Conservation (phyloP, 2,888 invertebrate species). For the Limnephilus auricula region DNA sequence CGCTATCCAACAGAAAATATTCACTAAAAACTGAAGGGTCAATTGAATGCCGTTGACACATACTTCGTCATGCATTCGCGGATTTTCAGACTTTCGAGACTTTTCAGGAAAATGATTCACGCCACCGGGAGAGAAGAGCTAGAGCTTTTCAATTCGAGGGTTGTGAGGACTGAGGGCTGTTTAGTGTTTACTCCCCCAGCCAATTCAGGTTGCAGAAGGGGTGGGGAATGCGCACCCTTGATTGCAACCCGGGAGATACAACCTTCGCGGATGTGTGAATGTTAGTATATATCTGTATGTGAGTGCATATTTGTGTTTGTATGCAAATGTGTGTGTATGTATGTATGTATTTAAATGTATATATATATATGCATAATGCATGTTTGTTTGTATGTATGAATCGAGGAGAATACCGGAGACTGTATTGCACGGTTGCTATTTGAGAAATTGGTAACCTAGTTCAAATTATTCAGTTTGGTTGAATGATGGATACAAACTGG, state of each 20-base stretch:
- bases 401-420: not conserved
- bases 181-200: conserved; percentile 28
- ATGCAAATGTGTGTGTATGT: not conserved
- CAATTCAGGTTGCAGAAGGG: conserved; percentile 9
- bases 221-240: conserved; percentile 33
- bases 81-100: not conserved
- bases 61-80: conserved; percentile 11
- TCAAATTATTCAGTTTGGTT: not conserved
- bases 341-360: not conserved
- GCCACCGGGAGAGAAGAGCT: conserved; percentile 32
- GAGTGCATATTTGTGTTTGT: not conserved
- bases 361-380: not conserved
- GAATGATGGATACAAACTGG: not conserved
- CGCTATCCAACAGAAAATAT: not conserved
- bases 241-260: conserved; percentile 43
- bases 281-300: not conserved
- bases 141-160: conserved; percentile 39
- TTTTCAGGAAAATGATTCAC: conserved; percentile 42
- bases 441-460: not conserved
- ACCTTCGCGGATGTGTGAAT: conserved; percentile 8
- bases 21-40: not conserved
- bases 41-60: not conserved
- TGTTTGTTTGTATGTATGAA: not conserved
- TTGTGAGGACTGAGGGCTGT: not conserved
- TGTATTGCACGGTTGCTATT: not conserved